Evolutionary conservation across 1,140 invertebrate species (phyloP).

Genomic region (Luehdorfia chinensis): DNA sequence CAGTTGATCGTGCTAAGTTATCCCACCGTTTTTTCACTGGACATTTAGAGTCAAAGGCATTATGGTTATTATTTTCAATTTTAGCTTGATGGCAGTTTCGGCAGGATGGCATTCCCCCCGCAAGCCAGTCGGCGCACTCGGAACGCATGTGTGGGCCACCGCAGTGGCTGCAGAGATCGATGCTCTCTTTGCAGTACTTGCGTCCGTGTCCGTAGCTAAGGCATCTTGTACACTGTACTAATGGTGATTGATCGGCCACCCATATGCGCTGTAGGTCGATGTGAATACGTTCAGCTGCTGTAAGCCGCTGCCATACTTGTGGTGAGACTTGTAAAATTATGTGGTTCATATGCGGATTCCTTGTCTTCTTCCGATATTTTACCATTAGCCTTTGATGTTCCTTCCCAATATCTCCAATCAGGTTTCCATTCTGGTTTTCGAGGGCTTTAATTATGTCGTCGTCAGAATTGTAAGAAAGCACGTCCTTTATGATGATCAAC

Average conservation of each 20-base stretch:
- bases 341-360: slow-evolving; percentile 9
- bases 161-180: background rate
- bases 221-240: too few species aligned
- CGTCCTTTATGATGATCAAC: too few species aligned
- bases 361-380: slow-evolving; percentile 6
- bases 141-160: background rate
- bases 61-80: too few species aligned
- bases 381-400: background rate
- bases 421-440: too few species aligned
- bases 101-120: background rate
- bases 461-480: too few species aligned
- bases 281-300: background rate
- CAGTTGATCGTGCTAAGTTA: too few species aligned
- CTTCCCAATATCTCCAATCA: too few species aligned
- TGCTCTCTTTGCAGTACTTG: background rate
- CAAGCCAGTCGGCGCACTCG: background rate
- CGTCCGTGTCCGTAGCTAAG: slow-evolving; percentile 4
- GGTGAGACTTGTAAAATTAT: background rate
- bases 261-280: background rate
- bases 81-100: slow-evolving; percentile 1
- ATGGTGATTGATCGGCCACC: too few species aligned
- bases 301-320: background rate
- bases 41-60: too few species aligned
- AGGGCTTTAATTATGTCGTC: too few species aligned
- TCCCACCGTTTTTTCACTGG: too few species aligned